These are phyloP conservation scores for Masnerella sp. DNA, from an alignment of 2,888 invertebrate species.

Conservation along the genomic window DNA sequence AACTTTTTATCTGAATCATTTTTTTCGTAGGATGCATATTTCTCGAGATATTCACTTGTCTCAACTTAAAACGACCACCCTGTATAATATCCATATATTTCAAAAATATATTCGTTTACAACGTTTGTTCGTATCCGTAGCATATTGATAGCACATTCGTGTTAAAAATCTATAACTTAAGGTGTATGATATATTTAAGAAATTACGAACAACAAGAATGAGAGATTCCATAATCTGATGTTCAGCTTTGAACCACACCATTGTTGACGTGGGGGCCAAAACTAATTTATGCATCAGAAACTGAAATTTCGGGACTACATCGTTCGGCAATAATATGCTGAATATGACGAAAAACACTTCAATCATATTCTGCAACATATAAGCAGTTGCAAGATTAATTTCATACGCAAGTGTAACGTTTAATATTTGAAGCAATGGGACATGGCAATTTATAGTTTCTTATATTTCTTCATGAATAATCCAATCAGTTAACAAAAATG, in stretches of 20 bases:
- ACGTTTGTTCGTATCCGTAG: no score
- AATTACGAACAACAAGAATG: conserved; percentile 56
- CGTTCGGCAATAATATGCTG: conserved; percentile 31
- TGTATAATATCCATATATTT: no score
- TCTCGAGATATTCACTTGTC: no score
- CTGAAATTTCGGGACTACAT: conserved; percentile 27
- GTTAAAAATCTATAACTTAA: conserved; percentile 42
- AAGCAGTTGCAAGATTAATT: background rate
- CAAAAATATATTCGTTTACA: no score
- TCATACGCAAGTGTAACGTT: conserved; percentile 5
- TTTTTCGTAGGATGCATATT: no score
- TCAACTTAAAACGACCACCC: no score
- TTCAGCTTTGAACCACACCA: conserved; percentile 56
- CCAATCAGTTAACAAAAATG: background rate
- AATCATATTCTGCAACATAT: conserved; percentile 18
- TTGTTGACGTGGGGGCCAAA: conserved; percentile 42
- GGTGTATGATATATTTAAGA: conserved; percentile 47
- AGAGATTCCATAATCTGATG: conserved; percentile 50
- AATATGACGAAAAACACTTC: conserved; percentile 19
- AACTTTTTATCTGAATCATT: no score
- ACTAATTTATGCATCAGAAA: conserved; percentile 30
- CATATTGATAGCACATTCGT: conserved; percentile 35
- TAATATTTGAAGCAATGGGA: background rate
- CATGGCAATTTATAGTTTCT: background rate
- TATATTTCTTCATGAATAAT: background rate